These are phyloP conservation scores for Drosophila repletoides DNA, from an alignment of 1,140 invertebrate genomes.

Conservation along the genomic window DNA sequence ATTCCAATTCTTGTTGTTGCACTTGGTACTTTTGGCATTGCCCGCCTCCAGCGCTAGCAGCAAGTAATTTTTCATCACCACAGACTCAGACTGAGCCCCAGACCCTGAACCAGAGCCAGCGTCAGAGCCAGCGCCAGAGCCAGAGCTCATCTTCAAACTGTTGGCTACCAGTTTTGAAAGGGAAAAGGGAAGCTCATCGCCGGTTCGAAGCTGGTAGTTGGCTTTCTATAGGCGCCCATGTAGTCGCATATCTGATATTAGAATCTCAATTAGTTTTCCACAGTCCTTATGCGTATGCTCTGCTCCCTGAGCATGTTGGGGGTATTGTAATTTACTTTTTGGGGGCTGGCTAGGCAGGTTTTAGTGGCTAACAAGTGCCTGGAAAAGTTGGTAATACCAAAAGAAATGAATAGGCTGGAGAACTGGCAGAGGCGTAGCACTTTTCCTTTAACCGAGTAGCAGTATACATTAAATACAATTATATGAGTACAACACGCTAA, in stretches of 20 bases:
- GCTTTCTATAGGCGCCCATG: constrained; percentile 58
- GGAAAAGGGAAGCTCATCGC: constrained; percentile 23
- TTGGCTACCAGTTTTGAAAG: constrained; percentile 59
- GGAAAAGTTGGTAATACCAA: not conserved
- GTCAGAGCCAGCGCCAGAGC: not conserved
- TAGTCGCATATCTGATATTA: constrained; percentile 73
- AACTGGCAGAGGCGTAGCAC: not conserved
- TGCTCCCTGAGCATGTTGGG: constrained; percentile 19
- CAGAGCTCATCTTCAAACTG: constrained; percentile 57
- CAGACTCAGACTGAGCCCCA: not conserved
- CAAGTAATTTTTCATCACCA: constrained; percentile 78
- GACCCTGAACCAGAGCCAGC: not conserved
- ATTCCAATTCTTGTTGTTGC: constrained; percentile 38
- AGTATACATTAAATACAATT: too few relatives aligned
- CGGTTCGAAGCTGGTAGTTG: constrained; percentile 17
- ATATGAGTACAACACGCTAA: too few relatives aligned
- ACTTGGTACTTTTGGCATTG: constrained; percentile 40
- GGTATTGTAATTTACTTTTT: constrained; percentile 53
- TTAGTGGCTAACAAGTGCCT: constrained; percentile 29
- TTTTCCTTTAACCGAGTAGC: not conserved
- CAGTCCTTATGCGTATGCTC: constrained; percentile 61
- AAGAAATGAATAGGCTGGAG: not conserved
- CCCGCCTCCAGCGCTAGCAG: constrained; percentile 63
- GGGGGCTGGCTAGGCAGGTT: constrained; percentile 40
- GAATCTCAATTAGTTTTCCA: constrained; percentile 79